Evolutionary conservation across 2,888 invertebrate genomes (phyloP).

Genomic region (Amblyjoppa fuscipennis): DNA sequence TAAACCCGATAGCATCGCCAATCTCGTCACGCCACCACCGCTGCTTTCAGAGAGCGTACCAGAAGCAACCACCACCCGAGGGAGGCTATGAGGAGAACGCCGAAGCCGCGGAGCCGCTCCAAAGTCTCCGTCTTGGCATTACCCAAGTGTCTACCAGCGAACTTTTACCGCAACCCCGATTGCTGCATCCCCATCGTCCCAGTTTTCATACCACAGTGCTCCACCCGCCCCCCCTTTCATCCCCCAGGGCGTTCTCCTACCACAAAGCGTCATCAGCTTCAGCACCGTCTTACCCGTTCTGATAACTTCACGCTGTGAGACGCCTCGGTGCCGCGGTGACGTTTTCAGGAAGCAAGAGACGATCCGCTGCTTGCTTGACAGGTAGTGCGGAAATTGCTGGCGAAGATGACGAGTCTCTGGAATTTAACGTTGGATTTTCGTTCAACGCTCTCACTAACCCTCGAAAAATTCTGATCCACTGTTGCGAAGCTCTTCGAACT

Average conservation of each 20-base stretch:
- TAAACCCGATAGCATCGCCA: conserved; percentile 81
- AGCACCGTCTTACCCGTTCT: conserved; percentile 35
- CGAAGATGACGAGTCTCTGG: not conserved
- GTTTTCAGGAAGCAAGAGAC: conserved; percentile 13
- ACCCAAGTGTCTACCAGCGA: conserved; percentile 54
- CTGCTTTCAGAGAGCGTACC: conserved; percentile 23
- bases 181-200: conserved; percentile 48
- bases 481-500: not conserved
- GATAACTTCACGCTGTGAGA: conserved; percentile 48
- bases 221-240: not conserved
- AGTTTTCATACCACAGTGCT: conserved; percentile 46
- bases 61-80: conserved; percentile 26
- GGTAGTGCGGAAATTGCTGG: conserved; percentile 7
- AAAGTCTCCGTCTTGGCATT: conserved; percentile 47
- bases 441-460: too few species aligned
- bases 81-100: conserved; percentile 42
- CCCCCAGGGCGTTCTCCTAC: conserved; percentile 43
- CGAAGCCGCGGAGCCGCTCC: conserved; percentile 34
- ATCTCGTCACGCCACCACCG: conserved; percentile 79
- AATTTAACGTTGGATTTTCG: not conserved
- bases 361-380: conserved; percentile 11
- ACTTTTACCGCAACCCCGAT: conserved; percentile 64
- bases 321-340: conserved; percentile 4
- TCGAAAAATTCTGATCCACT: too few species aligned
- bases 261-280: conserved; percentile 53